phyloP scores from a whole-genome alignment of 2,888 invertebrate genomes.

The Bellardia bayeri region DNA sequence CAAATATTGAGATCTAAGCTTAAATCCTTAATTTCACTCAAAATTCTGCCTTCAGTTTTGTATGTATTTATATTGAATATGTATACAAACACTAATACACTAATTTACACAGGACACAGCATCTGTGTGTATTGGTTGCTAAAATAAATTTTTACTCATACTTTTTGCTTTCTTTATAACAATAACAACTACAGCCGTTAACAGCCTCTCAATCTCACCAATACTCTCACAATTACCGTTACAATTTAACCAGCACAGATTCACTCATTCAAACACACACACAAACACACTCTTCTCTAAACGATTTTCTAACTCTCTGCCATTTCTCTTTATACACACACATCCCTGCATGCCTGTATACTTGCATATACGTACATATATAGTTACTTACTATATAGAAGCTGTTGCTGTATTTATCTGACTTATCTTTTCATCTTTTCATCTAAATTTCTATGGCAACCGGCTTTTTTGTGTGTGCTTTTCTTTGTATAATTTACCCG shows the following conservation, averaged over 20 bases:
- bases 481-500: constrained; percentile 61
- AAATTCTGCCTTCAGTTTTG: constrained; percentile 36
- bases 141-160: constrained; percentile 49
- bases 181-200: not conserved
- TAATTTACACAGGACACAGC: constrained; percentile 19
- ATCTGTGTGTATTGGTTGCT: constrained; percentile 32
- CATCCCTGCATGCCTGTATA: not conserved
- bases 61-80: constrained; percentile 6
- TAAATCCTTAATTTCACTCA: constrained; percentile 66
- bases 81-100: not conserved
- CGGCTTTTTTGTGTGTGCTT: constrained; percentile 60
- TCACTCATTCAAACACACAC: constrained; percentile 45
- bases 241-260: constrained; percentile 3
- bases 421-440: constrained; percentile 55
- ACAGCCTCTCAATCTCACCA: constrained; percentile 28
- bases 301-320: constrained; percentile 12
- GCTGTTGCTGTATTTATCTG: constrained; percentile 71
- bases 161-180: not conserved
- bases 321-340: constrained; percentile 48
- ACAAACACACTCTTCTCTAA: constrained; percentile 36
- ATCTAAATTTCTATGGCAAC: constrained; percentile 71
- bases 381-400: constrained; percentile 51
- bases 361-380: not conserved
- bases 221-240: not conserved
- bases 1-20: constrained; percentile 42